Percentiles rank a stretch among this genome's conserved stretches.
Evolutionary conservation across 2,888 invertebrate species (phyloP).

Genomic region (Andricus curvator): DNA sequence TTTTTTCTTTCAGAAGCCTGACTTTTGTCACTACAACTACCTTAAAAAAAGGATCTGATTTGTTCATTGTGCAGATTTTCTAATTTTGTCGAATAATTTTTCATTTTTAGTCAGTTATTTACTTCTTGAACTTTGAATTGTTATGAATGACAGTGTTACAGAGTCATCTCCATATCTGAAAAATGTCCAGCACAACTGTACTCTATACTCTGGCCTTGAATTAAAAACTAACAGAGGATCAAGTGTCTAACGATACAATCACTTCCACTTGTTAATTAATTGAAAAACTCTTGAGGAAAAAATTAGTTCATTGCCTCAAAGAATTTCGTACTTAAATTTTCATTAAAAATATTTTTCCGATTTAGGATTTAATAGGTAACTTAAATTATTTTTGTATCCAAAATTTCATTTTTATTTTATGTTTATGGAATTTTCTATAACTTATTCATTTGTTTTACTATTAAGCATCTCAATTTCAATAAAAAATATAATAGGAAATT

Average conservation of each 20-base stretch:
- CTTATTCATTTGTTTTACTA: no score
- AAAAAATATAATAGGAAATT: no score
- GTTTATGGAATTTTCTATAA: no score
- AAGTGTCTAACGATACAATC: conserved; percentile 33
- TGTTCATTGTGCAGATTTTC: no score
- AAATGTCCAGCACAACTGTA: not conserved
- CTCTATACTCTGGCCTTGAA: conserved; percentile 19
- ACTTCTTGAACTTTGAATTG: conserved; percentile 23
- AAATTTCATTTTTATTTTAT: not conserved
- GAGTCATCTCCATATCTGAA: not conserved
- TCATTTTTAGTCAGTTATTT: not conserved
- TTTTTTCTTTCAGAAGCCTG: no score
- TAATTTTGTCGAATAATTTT: not conserved
- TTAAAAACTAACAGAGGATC: conserved; percentile 29
- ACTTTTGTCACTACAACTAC: no score
- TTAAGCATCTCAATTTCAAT: no score
- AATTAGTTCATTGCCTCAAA: not conserved
- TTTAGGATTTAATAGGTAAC: not conserved
- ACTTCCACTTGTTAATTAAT: conserved; percentile 14
- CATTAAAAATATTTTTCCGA: not conserved
- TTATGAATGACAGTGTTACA: conserved; percentile 20
- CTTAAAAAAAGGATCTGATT: no score
- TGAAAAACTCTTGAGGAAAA: not conserved
- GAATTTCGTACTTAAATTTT: not conserved
- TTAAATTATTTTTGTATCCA: not conserved